Evolutionary conservation across 2,888 invertebrate species (phyloP).

Genomic region (Steinernema scapterisci): DNA sequence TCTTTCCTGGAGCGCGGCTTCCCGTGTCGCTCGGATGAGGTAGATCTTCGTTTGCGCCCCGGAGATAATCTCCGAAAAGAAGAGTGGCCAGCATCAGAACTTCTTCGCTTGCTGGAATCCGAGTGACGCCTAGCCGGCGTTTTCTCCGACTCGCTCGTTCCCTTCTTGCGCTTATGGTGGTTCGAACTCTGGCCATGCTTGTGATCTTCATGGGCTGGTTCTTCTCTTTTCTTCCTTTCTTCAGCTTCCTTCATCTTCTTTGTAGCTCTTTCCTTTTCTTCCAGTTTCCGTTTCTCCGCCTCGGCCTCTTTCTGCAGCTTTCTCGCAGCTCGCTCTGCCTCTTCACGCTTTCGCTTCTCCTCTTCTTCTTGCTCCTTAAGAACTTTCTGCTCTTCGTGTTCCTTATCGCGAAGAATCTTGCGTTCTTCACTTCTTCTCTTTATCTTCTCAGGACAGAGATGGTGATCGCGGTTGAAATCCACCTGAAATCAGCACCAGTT

Average conservation of each 20-base stretch:
- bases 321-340: not conserved
- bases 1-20: not conserved
- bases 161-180: not conserved
- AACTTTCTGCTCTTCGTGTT: not conserved
- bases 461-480: slow-evolving; percentile 19
- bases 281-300: not conserved
- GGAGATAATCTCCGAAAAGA: not conserved
- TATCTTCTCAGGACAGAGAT: slow-evolving; percentile 18
- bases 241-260: not conserved
- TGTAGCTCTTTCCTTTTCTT: too few relatives aligned
- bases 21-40: not conserved
- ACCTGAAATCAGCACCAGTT: not conserved
- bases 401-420: not conserved
- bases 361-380: not conserved
- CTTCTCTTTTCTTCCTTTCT: not conserved
- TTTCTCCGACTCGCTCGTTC: not conserved
- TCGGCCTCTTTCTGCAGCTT: not conserved
- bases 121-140: not conserved
- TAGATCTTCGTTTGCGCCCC: not conserved
- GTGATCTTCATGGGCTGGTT: too few relatives aligned
- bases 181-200: not conserved
- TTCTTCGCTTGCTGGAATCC: not conserved
- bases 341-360: not conserved
- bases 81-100: not conserved
- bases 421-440: slow-evolving; percentile 14